These are phyloP conservation scores for Brachyistius frenatus DNA, from an alignment of 2,113 vertebrate species.

Conservation along the genomic window DNA sequence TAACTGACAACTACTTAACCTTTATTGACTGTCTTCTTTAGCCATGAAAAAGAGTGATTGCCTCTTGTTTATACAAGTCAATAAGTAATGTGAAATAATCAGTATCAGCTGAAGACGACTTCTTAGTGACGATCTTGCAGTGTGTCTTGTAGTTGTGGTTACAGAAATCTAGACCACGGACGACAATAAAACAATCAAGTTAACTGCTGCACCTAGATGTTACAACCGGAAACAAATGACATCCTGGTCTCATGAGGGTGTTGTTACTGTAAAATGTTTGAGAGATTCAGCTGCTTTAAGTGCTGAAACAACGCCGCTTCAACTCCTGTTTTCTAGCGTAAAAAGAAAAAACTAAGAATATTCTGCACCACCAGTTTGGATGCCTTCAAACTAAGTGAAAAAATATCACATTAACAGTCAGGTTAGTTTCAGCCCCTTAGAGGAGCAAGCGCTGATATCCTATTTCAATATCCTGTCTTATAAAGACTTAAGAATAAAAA, in stretches of 20 bases:
- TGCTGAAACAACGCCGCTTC: background rate
- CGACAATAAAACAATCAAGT: background rate
- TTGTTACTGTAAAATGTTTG: background rate
- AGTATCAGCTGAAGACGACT: background rate
- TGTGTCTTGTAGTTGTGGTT: background rate
- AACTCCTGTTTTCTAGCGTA: background rate
- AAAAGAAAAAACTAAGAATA: background rate
- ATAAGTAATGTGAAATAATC: background rate
- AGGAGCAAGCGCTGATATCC: no score
- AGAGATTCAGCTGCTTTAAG: background rate
- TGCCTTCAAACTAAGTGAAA: background rate
- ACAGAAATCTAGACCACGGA: background rate
- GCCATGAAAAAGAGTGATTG: background rate
- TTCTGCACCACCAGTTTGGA: background rate
- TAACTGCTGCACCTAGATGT: background rate
- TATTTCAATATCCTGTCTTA: no score
- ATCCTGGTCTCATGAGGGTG: background rate
- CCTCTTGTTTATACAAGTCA: background rate
- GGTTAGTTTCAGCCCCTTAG: background rate
- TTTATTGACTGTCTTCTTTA: background rate
- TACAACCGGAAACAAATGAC: constrained; percentile 19
- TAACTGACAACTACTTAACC: background rate
- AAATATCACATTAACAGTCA: no score
- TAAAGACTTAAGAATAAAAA: no score
- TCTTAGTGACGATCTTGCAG: background rate